Evolutionary conservation across 1,140 invertebrate species (phyloP), one percentile per base, ranked within the genome.

Genomic region (Melitaea cinxia): DNA sequence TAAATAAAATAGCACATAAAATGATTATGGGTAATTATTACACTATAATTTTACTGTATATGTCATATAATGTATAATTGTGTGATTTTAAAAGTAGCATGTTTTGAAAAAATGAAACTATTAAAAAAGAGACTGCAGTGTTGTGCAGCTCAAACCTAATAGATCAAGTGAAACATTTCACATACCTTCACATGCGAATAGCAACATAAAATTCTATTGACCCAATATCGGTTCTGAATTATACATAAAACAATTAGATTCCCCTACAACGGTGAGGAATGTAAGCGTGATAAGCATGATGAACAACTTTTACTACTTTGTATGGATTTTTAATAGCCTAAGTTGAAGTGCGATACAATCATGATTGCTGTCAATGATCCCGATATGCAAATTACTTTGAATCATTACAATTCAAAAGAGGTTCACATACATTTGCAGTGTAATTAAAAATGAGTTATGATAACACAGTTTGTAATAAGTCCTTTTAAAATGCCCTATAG

Each of bases 171-270:
- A 58, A 57, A 15, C 54, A 53, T 30, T 66, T 55, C 64, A 66
- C 56, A 66, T 66, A 60, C 64, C 50, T 23, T 53, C 55, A 65
- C 54, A 65, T 23, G 17, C 21, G 47, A 49, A 57, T 33, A 59
- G 17, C 39, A 56, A 49, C 26, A 60, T 70, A 58, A 77, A 79
- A 80, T 77, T 80, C 78, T 56, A 72, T 73, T 70, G 73, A 72
- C 70, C 73, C 59, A 76, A 77, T 77, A 80, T 76, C 69, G 62
- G 52, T 64, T 58, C 55, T 72, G 73, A 71, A 80, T 83, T 77
- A 70, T 77, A 81, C 75, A 77, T 65, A 76, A 71, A 65, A 70
- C 75, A 75, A 83, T 82, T 80, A 79, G 67, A 72, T 78, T 72
- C 63, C 54, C 55, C 28, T 58, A 73, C 68, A 80, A 71, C 59